Evolutionary conservation across 2,888 invertebrate species (phyloP).

Genomic region (Lottia gigantea): DNA sequence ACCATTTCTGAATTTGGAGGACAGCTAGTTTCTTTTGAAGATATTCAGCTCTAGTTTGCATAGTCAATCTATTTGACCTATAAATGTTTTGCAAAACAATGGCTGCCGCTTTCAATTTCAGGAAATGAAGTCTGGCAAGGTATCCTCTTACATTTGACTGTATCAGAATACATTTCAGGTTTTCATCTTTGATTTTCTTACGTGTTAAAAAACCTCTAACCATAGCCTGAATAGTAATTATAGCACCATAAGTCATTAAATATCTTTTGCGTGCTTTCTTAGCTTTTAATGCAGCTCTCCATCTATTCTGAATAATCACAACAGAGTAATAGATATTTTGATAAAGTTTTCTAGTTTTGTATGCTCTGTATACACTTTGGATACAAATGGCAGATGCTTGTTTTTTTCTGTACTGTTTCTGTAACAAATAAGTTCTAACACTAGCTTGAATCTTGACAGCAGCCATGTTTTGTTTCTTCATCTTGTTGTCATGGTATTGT

Average conservation of each 20-base stretch:
- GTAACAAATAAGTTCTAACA: conserved; percentile 5
- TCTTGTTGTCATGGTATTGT: not conserved
- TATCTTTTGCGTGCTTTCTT: not conserved
- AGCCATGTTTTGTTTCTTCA: not conserved
- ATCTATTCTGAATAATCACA: conserved; percentile 27
- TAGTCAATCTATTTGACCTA: not conserved
- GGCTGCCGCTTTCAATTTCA: conserved; percentile 20
- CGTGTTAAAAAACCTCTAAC: conserved; percentile 19
- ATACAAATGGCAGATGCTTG: conserved; percentile 23
- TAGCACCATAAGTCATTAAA: not conserved
- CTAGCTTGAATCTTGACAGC: conserved; percentile 20
- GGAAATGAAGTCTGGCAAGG: conserved; percentile 23
- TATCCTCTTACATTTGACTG: conserved; percentile 20
- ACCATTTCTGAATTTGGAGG: not conserved
- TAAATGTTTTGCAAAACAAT: conserved; percentile 28
- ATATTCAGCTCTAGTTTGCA: not conserved
- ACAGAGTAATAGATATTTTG: conserved; percentile 1
- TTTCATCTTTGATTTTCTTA: not conserved
- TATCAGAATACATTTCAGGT: not conserved
- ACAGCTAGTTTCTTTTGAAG: not conserved
- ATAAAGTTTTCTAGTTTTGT: conserved; percentile 3
- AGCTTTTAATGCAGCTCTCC: conserved; percentile 26
- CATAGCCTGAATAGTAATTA: not conserved
- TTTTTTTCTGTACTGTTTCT: not conserved
- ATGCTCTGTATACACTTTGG: conserved; percentile 22